Conservation (phyloP, 1,140 invertebrate species). For the Platyura marginata region DNA sequence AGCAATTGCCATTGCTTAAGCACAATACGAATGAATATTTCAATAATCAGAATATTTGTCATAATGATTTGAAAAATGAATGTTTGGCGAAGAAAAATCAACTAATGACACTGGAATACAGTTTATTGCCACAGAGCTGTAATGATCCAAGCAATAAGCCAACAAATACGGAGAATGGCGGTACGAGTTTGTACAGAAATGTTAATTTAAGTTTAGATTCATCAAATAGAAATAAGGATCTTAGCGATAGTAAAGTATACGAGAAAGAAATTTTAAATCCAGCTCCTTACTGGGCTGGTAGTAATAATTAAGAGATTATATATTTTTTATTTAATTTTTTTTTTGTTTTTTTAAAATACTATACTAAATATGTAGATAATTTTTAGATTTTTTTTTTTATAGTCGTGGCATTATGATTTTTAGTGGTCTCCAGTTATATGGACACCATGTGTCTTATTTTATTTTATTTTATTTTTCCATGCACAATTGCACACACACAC, state of each 20-base stretch:
- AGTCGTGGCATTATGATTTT: too few relatives aligned
- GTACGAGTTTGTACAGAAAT: not conserved
- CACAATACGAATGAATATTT: not conserved
- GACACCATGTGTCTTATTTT: too few relatives aligned
- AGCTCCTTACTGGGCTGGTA: not conserved
- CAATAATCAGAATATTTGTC: not conserved
- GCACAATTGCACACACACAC: too few relatives aligned
- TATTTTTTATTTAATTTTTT: too few relatives aligned
- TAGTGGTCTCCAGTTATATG: too few relatives aligned
- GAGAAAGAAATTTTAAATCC: constrained; percentile 2
- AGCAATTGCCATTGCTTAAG: not conserved
- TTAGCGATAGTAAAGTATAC: not conserved
- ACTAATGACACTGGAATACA: constrained; percentile 2
- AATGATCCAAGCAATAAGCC: not conserved
- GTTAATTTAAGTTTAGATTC: not conserved
- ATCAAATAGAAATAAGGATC: not conserved
- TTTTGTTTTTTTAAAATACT: too few relatives aligned
- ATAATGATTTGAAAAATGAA: constrained; percentile 10
- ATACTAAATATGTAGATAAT: too few relatives aligned
- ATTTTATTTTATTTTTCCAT: too few relatives aligned
- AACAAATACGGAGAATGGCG: not conserved
- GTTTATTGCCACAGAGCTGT: constrained; percentile 2
- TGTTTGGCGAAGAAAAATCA: constrained; percentile 11
- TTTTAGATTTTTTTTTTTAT: too few relatives aligned
- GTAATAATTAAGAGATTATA: too few relatives aligned